Base-by-base conservation (phyloP, 2,797 vertebrate species). In the Gambelia wislizenii region DNA sequence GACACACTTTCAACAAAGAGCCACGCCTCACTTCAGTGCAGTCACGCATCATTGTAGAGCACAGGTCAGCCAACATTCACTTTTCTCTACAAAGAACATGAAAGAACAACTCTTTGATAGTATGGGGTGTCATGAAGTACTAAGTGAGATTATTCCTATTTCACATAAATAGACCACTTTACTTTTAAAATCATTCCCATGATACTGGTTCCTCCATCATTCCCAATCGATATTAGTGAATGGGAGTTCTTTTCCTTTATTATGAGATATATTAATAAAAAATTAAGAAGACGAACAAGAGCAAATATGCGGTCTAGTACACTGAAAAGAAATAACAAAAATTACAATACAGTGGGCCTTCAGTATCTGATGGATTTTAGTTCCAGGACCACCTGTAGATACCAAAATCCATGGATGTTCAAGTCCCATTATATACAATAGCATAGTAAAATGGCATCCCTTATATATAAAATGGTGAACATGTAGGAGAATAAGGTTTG, bases 1-100 rank as follows among this genome's bases (percentile, higher is more conserved):
- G 91, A 91, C 69, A 61, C 85, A 91, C 85, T 44, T 52, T 90
- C 83, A 76, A 64, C 77, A 72, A 61, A 85, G 39, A 84, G 82
- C 67, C 87, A 22, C 2, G 36, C 75, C 39, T 89, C 85, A 84
- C 77, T 52, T 81, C 25, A 20, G 4, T 49, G 69, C 75, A 92
- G 88, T 88, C 54, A 76, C 44, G 16, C 74, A n/a, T 88, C 89
- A 91, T 30, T 49, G 54, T 2, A 90, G 75, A 36, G 69, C 80
- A 78, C 47, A 87, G 25, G 69, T 86, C 59, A 69, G 80, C 54
- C 54, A 1, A 9, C 7, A 44, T 87, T 33, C 52, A 79, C 54
- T 90, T 90, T 0, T 1, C 42, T 30, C 78, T 85, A 18, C 85
- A 69, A 87, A 88, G 14, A 89, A 86, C 59, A 20, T 20, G 5